These are phyloP conservation scores for Noctua janthina DNA, from an alignment of 2,888 invertebrate species.

Conservation along the genomic window DNA sequence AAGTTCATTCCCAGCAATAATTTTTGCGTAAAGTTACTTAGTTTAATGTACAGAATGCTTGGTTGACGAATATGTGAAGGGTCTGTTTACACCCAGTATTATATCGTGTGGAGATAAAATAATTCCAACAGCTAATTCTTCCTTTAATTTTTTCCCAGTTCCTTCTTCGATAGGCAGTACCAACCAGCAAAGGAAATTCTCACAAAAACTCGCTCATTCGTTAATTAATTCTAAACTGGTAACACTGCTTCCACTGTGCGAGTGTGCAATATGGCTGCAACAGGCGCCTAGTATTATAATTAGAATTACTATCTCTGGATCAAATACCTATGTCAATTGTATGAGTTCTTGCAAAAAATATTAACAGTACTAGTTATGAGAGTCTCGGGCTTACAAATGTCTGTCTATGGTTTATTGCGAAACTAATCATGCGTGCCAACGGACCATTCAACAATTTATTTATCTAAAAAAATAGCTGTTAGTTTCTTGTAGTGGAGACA, in stretches of 20 bases:
- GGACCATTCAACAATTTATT: neutral
- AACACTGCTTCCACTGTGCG: conserved; percentile 8
- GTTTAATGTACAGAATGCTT: too few relatives aligned
- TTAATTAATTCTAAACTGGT: conserved; percentile 58
- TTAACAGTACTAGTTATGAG: neutral
- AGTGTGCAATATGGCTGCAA: conserved; percentile 31
- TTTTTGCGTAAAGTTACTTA: too few relatives aligned
- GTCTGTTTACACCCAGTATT: neutral
- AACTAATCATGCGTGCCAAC: neutral
- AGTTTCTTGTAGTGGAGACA: neutral
- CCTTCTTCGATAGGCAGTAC: conserved; percentile 10
- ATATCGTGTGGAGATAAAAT: conserved; percentile 1
- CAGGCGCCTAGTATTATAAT: conserved; percentile 41
- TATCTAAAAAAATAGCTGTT: neutral
- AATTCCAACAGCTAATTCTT: neutral
- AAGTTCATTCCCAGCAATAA: too few relatives aligned
- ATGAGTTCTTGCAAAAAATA: conserved; percentile 19
- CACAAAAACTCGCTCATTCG: conserved; percentile 44
- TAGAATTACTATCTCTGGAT: conserved; percentile 37
- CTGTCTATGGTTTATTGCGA: neutral
- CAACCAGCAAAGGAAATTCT: conserved; percentile 23
- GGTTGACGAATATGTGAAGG: too few relatives aligned
- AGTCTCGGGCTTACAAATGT: neutral
- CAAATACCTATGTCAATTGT: conserved; percentile 26
- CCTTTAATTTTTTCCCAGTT: conserved; percentile 1